These are phyloP conservation scores for Antheraea pernyi DNA, from an alignment of 1,140 invertebrate genomes.

Conservation along the genomic window DNA sequence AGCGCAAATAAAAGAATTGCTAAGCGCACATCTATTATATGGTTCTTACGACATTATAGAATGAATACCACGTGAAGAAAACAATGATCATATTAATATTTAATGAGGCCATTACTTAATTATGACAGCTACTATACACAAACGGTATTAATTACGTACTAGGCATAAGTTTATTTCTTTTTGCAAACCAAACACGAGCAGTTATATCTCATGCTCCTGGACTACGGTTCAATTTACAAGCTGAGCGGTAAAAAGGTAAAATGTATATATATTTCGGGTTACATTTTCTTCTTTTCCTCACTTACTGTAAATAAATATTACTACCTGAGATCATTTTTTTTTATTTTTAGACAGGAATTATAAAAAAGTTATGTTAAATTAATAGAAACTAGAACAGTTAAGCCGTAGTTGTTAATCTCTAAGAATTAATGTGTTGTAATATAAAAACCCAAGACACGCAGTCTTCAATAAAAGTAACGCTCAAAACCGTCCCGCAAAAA, in stretches of 20 bases:
- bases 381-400: no score
- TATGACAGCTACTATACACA: slow-evolving; percentile 46
- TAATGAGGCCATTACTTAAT: slow-evolving; percentile 55
- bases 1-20: not conserved
- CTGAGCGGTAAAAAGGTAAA: not conserved
- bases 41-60: slow-evolving; percentile 15
- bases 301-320: no score
- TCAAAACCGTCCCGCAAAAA: no score
- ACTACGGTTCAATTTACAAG: slow-evolving; percentile 18
- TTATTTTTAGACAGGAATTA: no score
- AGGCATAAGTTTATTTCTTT: slow-evolving; percentile 41
- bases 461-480: no score
- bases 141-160: slow-evolving; percentile 55
- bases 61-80: slow-evolving; percentile 29
- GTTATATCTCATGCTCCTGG: slow-evolving; percentile 44
- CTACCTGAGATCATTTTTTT: no score
- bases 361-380: no score
- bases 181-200: slow-evolving; percentile 35
- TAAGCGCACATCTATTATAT: not conserved
- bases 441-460: no score
- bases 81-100: slow-evolving; percentile 55
- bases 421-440: no score
- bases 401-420: no score
- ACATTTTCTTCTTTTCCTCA: no score
- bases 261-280: not conserved